Evolutionary conservation across 2,113 vertebrate genomes (phyloP), one percentile per base, ranked within the genome.

Genomic region (Oenanthe oenanthe): DNA sequence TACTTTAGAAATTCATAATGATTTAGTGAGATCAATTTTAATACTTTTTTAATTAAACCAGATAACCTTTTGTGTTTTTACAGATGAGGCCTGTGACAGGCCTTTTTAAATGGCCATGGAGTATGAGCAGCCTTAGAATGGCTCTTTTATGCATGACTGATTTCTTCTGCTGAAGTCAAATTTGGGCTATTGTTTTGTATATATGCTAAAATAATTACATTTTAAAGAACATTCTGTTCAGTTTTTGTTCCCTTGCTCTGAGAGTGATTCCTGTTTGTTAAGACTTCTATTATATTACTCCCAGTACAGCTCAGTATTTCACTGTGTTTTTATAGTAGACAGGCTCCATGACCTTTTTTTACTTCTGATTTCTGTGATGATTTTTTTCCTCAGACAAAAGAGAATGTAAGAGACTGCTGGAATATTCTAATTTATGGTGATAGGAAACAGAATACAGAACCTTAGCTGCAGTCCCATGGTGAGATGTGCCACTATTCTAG

Each of bases 21-120:
- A 54, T 78, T 85, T 92, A 87, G 50, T 38, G 73, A 87, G 73
- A 92, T 78, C 60, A 84, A 38, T 95, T 95, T 95, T 26, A 65
- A 95, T n/a, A n/a, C n/a, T n/a, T n/a, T 91, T 89, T 84, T 89
- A 93, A 91, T 93, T 95, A 94, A 77, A 91, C 43, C 13, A 12
- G 34, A 57, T 48, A 72, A 87, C 61, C 53, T 80, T 80, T 88
- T 65, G 29, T 38, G 29, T 68, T 93, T 91, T 75, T 68, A 51
- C 25, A 61, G 61, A n/a, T 0, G 2, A 80, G n/a, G 26, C 51
- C 54, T 53, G 19, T 68, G 40, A 51, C 80, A 66, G 34, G 56
- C 51, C 61, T 85, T 72, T 93, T 62, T 47, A 81, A 81, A 61
- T 0, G 7, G n/a, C 1, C 5, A 16, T 78, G 40, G 67, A 72